Conservation (phyloP, 2,888 invertebrate species). For the Proisotoma minuta region DNA sequence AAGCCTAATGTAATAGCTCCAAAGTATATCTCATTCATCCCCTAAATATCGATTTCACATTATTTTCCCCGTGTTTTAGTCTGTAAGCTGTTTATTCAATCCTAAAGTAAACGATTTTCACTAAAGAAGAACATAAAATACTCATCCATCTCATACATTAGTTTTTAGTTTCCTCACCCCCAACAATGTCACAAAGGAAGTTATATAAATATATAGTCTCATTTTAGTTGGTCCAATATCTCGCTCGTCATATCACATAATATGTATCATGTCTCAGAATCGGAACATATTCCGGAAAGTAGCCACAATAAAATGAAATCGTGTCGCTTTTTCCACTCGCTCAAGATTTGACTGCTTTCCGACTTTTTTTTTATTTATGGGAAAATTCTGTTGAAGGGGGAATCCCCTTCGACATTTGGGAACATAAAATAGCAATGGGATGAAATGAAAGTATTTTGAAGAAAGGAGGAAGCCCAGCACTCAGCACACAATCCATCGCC, state of each 20-base stretch:
- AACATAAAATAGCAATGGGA: not conserved
- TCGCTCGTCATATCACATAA: no score
- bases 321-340: no score
- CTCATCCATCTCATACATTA: no score
- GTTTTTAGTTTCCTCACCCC: no score
- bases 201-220: no score
- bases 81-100: not conserved
- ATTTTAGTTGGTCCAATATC: no score
- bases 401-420: constrained; percentile 4
- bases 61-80: constrained; percentile 17
- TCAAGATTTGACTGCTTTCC: not conserved
- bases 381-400: constrained; percentile 1
- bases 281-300: no score
- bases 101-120: no score
- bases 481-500: not conserved
- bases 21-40: constrained; percentile 11
- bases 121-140: no score
- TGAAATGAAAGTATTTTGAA: constrained; percentile 1
- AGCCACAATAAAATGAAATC: no score
- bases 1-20: constrained; percentile 7
- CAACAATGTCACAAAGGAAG: no score
- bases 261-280: no score
- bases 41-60: constrained; percentile 16
- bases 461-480: not conserved
- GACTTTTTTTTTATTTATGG: constrained; percentile 19